phyloP scores from a whole-genome alignment of 2,113 vertebrate genomes.

The Stigmatopora argus region DNA sequence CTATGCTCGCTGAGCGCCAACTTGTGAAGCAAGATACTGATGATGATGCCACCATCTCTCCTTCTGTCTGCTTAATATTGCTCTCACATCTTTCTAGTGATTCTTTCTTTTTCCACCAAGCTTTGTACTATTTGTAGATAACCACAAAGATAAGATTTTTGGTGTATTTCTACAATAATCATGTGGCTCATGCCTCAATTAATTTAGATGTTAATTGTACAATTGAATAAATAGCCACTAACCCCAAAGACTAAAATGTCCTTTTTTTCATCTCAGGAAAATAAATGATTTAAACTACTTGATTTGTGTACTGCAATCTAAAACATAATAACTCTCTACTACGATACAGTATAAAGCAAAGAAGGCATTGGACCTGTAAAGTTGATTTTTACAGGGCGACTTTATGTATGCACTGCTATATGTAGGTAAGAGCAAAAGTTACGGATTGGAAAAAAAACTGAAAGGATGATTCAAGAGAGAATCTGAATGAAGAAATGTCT shows the following conservation, averaged over 20 bases:
- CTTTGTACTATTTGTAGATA: too few relatives aligned
- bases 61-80: conserved; percentile 22
- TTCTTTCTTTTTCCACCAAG: neutral
- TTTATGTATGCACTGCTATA: neutral
- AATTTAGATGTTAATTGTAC: neutral
- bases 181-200: neutral
- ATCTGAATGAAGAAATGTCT: neutral
- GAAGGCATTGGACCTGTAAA: neutral
- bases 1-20: conserved; percentile 13
- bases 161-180: neutral
- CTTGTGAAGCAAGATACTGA: conserved; percentile 12
- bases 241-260: neutral
- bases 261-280: neutral
- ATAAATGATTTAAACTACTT: neutral
- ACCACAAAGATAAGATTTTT: neutral
- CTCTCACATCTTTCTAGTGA: neutral
- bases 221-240: neutral
- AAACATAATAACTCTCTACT: neutral
- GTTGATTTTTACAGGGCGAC: neutral
- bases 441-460: neutral
- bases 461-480: neutral
- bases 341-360: neutral
- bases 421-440: neutral
- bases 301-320: neutral
- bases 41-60: conserved; percentile 4